Evolutionary conservation across 2,113 vertebrate genomes (phyloP), one percentile per base, ranked within the genome.

Genomic region (Microcebus griseorufus): DNA sequence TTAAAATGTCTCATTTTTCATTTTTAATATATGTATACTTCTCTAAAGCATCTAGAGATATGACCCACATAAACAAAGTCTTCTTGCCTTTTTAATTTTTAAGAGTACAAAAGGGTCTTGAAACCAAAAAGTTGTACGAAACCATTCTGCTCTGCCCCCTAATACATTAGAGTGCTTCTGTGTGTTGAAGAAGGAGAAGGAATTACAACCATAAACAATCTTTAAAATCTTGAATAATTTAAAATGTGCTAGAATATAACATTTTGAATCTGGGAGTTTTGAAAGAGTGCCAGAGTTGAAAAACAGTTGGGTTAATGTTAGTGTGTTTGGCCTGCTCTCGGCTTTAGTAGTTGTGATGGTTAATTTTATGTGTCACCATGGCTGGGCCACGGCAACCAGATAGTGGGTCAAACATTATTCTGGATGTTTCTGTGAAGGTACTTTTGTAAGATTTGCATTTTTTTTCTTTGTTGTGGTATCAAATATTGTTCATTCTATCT

Each of bases 21-120:
- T 86, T 95, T 91, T 11, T 65, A 88, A 84, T 69, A 48, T 86
- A 48, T 9, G 67, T 25, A 16, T 53, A 83, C 78, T 69, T 93
- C 60, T 82, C 29, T 48, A 93, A 90, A 78, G 37, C 34, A 79
- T 79, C 58, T 79, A 93, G 42, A 79, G n/a, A 58, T 51, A 75
- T 12, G 70, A 88, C 72, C 34, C 55, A 93, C 25, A n/a, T 29
- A 81, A 64, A 89, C n/a, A 42, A 83, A 88, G 16, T 27, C 87
- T n/a, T 80, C 67, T 95, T 83, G 13, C 29, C 86, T 79, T 82
- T 45, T 90, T 72, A 94, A 75, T 69, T 67, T 82, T 76, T 88
- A 84, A 70, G 42, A 51, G 45, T 83, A 6, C 17, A 67, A 55
- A 79, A 42, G 6, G 2, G 4, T 80, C 34, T 70, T 73, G 55